Percentiles rank a stretch among this genome's conserved stretches.
phyloP scores from a whole-genome alignment of 2,113 vertebrate genomes.

The Anhinga anhinga region DNA sequence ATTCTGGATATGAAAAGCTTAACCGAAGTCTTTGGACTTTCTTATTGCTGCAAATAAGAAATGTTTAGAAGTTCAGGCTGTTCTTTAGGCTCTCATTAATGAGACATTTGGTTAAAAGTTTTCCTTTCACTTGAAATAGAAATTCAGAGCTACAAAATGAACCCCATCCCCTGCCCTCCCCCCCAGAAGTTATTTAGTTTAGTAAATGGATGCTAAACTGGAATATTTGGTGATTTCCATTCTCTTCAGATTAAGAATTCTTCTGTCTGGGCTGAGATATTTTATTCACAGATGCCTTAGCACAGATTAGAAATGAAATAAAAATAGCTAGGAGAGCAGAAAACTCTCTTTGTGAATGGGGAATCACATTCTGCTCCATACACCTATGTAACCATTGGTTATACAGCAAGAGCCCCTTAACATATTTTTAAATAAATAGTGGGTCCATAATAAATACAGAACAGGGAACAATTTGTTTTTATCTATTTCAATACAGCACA shows the following conservation, averaged over 20 bases:
- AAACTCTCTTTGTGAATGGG: not conserved
- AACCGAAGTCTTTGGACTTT: not conserved
- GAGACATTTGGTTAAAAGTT: not conserved
- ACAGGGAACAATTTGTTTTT: not conserved
- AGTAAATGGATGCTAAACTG: not conserved
- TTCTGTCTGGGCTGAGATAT: not conserved
- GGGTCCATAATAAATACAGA: not conserved
- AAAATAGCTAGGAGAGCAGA: not conserved
- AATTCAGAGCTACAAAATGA: not conserved
- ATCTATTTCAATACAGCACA: not conserved
- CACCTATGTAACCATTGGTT: not conserved
- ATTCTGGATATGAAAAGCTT: conserved; percentile 14
- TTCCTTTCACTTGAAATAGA: not conserved
- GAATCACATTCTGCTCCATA: not conserved
- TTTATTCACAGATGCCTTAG: not conserved
- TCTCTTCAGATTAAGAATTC: not conserved
- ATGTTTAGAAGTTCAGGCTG: not conserved
- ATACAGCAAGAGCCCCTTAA: not conserved
- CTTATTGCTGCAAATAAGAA: not conserved
- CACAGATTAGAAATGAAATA: not conserved
- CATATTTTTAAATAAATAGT: not conserved
- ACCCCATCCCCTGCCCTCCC: rapidly evolving
- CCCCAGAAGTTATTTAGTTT: not conserved
- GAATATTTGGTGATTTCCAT: not conserved
- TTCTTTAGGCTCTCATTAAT: conserved; percentile 19